Evolutionary conservation across 1,140 invertebrate species (phyloP), one percentile per base, ranked within the genome.

Genomic region (Conus ventricosus): DNA sequence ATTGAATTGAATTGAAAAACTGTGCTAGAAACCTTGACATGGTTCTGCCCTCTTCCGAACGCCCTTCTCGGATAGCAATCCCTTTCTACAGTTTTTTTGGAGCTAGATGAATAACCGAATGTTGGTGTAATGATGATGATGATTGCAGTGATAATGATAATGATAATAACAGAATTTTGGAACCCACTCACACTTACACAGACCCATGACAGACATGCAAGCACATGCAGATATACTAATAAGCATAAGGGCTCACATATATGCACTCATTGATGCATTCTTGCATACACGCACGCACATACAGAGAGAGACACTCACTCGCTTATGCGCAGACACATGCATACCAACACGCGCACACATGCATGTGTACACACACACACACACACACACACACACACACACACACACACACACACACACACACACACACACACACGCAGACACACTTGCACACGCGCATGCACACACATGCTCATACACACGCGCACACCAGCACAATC

Each of bases 301-400:
- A n/a, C n/a, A n/a, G n/a, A n/a, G n/a, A n/a, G n/a, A n/a, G n/a
- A n/a, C n/a, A n/a, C n/a, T n/a, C n/a, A n/a, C n/a, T n/a, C n/a
- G n/a, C n/a, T n/a, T n/a, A n/a, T n/a, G n/a, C n/a, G n/a, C n/a
- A n/a, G n/a, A n/a, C n/a, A n/a, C n/a, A n/a, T n/a, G n/a, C n/a
- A n/a, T n/a, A n/a, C n/a, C n/a, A n/a, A n/a, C n/a, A n/a, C n/a
- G n/a, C n/a, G n/a, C n/a, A n/a, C n/a, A n/a, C n/a, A n/a, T n/a
- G n/a, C n/a, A n/a, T n/a, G n/a, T n/a, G n/a, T n/a, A n/a, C 63
- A 67, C 63, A 67, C 63, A 67, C 63, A 67, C 63, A 67, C 63
- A 67, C 63, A 67, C 63, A 67, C 63, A 67, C 63, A 67, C 63
- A 67, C 11, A 23, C 63, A 13, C 63, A 67, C 63, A 13, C 11